Conservation (phyloP, 2,797 vertebrate genomes). For the Hydrocynus forskahlii region DNA sequence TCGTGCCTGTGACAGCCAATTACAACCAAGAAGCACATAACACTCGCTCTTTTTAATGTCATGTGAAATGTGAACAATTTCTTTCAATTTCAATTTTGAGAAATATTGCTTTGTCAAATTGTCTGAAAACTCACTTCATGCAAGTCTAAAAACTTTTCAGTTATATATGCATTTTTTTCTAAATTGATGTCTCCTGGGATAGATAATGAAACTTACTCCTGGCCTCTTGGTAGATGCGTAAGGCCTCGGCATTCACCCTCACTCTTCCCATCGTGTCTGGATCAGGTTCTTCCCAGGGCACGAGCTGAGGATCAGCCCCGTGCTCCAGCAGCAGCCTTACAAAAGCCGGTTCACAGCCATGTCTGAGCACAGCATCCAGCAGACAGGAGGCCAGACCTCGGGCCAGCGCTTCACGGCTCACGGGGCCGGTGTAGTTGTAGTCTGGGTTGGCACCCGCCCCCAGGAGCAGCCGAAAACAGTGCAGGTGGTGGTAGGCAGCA, state of each 20-base stretch:
- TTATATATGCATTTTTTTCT: too few species aligned
- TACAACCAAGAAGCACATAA: too few species aligned
- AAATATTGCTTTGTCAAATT: too few species aligned
- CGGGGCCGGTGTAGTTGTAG: conserved; percentile 89
- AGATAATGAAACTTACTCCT: conserved; percentile 77
- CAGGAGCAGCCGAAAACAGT: conserved; percentile 88
- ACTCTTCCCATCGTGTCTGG: conserved; percentile 77
- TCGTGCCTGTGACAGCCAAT: too few species aligned
- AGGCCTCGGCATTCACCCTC: conserved; percentile 86
- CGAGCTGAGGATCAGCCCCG: conserved; percentile 85
- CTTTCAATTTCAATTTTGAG: too few species aligned
- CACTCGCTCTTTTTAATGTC: too few species aligned
- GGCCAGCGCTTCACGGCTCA: conserved; percentile 82
- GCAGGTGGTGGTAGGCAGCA: conserved; percentile 91
- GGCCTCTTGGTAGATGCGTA: conserved; percentile 84
- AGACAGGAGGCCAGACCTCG: conserved; percentile 87
- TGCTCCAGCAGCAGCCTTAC: conserved; percentile 89
- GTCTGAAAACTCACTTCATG: too few species aligned
- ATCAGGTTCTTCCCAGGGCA: conserved; percentile 80
- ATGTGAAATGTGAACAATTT: too few species aligned
- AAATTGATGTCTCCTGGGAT: neutral
- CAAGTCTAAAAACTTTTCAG: too few species aligned
- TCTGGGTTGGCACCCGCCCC: conserved; percentile 91
- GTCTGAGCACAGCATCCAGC: conserved; percentile 89
- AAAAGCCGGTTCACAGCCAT: conserved; percentile 88